Evolutionary conservation across 2,113 vertebrate species (phyloP), one percentile per base, ranked within the genome.

Genomic region (Ochotona curzoniae): DNA sequence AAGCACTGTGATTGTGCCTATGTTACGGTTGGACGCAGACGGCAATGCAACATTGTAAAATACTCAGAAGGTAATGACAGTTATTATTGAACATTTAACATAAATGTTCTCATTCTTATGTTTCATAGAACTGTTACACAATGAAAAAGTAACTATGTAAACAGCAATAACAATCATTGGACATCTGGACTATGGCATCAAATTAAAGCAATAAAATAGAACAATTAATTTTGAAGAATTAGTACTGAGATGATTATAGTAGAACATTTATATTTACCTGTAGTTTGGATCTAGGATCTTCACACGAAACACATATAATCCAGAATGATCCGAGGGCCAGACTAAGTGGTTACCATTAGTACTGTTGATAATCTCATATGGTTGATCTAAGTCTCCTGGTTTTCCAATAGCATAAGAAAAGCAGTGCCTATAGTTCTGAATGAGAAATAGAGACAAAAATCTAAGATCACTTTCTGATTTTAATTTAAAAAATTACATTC

Each of bases 281-380:
- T 96, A 98, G 71, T 98, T 98, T 96, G 61, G 92, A 84, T 97
- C 97, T 83, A 97, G 11, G 82, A 97, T 95, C 90, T 94, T 98
- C 83, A 96, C 91, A 57, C 18, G 54, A 95, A 97, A 98, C 76
- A 98, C 90, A 80, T 94, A 97, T 87, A 95, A 93, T 69, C 95
- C 97, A 73, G 75, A 51, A 44, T 96, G 92, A 12, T 64, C 47
- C 5, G 20, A 5, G 20, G 96, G 93, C 96, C 97, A 98, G 70
- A 76, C 8, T 32, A 98, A 18, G 28, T 71, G 83, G 84, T 97
- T 98, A 5, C 67, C 14, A 60, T 57, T 97, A 87, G 96, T 94
- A 35, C n/a, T 66, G 81, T 98, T 98, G 89, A 98, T 93, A 73
- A 98, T 97, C 49, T 97, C 97, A 90, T 98, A 97, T 12, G 93